Conservation (phyloP, 2,888 invertebrate species). For the Achlya flavicornis region DNA sequence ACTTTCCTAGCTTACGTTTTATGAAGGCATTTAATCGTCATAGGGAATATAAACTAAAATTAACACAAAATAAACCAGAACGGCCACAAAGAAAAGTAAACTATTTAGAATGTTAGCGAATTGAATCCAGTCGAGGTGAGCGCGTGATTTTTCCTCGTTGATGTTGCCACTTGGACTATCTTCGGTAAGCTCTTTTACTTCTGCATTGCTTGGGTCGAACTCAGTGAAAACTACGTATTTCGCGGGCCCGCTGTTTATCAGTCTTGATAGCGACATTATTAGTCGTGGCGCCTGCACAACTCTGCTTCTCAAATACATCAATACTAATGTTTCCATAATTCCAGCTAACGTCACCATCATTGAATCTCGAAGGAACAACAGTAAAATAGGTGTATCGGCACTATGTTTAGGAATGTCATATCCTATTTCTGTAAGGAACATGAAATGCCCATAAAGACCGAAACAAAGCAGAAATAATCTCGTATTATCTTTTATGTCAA, state of each 20-base stretch:
- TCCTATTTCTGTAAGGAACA: constrained; percentile 83
- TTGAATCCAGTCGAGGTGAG: constrained; percentile 65
- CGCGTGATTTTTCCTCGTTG: constrained; percentile 40
- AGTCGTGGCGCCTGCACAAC: constrained; percentile 60
- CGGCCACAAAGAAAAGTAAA: constrained; percentile 54
- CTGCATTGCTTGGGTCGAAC: constrained; percentile 63
- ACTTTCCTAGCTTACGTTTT: neutral
- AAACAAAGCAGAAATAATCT: constrained; percentile 82
- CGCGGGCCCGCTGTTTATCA: constrained; percentile 63
- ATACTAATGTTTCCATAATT: constrained; percentile 63
- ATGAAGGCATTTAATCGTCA: constrained; percentile 36
- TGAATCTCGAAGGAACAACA: constrained; percentile 73
- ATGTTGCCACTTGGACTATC: constrained; percentile 37
- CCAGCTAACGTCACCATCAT: constrained; percentile 68
- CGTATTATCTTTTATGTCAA: constrained; percentile 83
- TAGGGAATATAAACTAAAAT: constrained; percentile 65
- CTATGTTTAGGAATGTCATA: constrained; percentile 85
- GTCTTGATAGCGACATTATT: constrained; percentile 57
- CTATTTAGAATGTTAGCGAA: constrained; percentile 72
- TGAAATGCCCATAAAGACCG: constrained; percentile 85
- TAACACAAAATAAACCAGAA: constrained; percentile 66
- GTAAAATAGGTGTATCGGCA: constrained; percentile 81
- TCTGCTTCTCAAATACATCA: constrained; percentile 63
- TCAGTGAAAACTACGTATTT: constrained; percentile 75
- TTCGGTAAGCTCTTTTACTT: constrained; percentile 52